phyloP scores from a whole-genome alignment of 2,113 vertebrate genomes.

The Ailuropoda melanoleuca region DNA sequence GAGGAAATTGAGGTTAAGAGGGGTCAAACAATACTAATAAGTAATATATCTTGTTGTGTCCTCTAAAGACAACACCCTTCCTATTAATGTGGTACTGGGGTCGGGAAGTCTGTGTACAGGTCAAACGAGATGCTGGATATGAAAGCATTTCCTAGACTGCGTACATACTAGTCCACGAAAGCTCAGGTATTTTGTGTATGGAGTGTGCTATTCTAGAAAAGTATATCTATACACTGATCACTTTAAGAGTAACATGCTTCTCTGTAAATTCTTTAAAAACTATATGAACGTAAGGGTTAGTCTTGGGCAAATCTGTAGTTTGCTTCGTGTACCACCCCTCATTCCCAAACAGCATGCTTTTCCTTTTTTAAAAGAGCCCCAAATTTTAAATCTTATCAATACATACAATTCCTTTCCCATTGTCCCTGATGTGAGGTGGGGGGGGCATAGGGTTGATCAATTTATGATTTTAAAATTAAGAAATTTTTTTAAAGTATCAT shows the following conservation, averaged over 20 bases:
- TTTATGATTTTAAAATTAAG: background rate
- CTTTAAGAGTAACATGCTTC: background rate
- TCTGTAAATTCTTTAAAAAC: background rate
- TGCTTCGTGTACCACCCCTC: background rate
- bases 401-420: background rate
- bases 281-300: background rate
- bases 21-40: background rate
- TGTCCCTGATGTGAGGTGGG: background rate
- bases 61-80: background rate
- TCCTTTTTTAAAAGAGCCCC: background rate
- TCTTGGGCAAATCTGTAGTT: background rate
- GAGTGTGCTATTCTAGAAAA: background rate
- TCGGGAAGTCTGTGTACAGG: too few species aligned
- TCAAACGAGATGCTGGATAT: background rate
- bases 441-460: background rate
- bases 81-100: background rate
- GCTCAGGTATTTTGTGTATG: background rate
- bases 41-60: background rate
- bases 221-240: background rate
- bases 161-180: background rate
- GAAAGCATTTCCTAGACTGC: background rate
- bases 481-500: background rate
- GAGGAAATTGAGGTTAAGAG: background rate
- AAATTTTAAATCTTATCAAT: constrained; percentile 1
- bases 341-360: background rate